Evolutionary conservation across 2,888 invertebrate genomes (phyloP), one percentile per base, ranked within the genome.

Genomic region (Noctua fimbriata): DNA sequence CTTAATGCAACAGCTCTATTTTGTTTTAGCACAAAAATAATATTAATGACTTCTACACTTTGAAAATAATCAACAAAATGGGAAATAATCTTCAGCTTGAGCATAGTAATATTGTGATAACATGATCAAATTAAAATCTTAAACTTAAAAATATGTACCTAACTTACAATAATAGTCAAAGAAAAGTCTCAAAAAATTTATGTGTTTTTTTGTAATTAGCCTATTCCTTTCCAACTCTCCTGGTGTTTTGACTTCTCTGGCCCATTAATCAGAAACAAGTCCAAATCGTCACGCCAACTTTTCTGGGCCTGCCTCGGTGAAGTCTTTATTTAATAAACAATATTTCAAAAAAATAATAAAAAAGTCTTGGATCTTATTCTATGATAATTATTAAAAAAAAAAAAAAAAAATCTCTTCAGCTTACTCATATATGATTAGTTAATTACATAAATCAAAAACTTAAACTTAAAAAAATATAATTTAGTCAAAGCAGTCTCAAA

Each of bases 1-100:
- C 24, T 18, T 63, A 63, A 28, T 66, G n/a, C 24, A 60, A 70
- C 1, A 18, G 32, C 18, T 81, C 66, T 82, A 74, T 69, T 75
- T 60, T 58, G 3, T 44, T 76, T 32, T 2, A 36, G 3, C 36
- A 66, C 18, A 66, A 76, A 82, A 66, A 58, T 66, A 73, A 44
- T 16, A 65, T 21, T 14, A 41, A 36, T 63, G 24, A 6, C 4
- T 32, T 32, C 6, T 36, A 10, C 10, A 77, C 21, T 65, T 4
- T 14, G 16, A 52, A 24, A 32, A 79, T 32, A 67, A 41, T 14
- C 18, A 75, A 49, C 16, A 21, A 28, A 58, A 47, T 28, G 44
- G 47, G 21, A 49, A 58, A 32, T 10, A 32, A 32, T 32, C 6
- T 58, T 32, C 21, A 18, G 14, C 14, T 49, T 28, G 32, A 14